Conservation (phyloP, 2,113 vertebrate genomes). For the Poecile atricapillus region DNA sequence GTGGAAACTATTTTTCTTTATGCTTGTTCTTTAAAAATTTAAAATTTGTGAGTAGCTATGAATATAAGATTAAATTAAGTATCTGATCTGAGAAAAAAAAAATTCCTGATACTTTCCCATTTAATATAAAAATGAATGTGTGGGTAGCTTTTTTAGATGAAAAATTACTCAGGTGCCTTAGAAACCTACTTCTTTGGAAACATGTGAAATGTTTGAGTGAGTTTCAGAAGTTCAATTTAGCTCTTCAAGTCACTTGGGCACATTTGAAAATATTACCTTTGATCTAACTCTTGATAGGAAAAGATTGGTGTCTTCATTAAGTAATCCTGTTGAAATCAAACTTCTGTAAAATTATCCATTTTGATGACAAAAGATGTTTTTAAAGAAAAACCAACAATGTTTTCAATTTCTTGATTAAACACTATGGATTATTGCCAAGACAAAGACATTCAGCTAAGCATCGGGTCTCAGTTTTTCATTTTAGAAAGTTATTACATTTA, state of each 20-base stretch:
- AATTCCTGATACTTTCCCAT: not conserved
- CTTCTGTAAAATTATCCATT: not conserved
- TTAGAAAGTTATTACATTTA: not conserved
- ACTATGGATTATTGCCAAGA: not conserved
- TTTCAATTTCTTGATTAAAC: not conserved
- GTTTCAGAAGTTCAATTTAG: not conserved
- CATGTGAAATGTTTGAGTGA: not conserved
- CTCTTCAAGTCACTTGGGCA: not conserved
- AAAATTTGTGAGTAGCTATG: not conserved
- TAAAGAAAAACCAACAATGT: not conserved
- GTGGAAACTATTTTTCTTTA: not conserved
- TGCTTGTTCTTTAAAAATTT: not conserved
- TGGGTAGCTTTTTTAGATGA: not conserved
- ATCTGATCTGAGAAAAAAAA: not conserved
- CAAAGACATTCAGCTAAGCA: not conserved
- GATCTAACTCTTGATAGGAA: not conserved
- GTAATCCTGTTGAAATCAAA: not conserved
- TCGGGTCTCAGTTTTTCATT: not conserved
- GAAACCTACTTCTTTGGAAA: not conserved
- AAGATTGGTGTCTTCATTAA: not conserved
- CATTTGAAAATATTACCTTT: not conserved
- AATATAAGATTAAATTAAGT: not conserved
- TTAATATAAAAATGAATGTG: not conserved
- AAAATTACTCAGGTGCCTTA: not conserved
- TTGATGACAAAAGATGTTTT: not conserved